phyloP scores from a whole-genome alignment of 1,140 invertebrate genomes.

The Brachionus paranguensis region DNA sequence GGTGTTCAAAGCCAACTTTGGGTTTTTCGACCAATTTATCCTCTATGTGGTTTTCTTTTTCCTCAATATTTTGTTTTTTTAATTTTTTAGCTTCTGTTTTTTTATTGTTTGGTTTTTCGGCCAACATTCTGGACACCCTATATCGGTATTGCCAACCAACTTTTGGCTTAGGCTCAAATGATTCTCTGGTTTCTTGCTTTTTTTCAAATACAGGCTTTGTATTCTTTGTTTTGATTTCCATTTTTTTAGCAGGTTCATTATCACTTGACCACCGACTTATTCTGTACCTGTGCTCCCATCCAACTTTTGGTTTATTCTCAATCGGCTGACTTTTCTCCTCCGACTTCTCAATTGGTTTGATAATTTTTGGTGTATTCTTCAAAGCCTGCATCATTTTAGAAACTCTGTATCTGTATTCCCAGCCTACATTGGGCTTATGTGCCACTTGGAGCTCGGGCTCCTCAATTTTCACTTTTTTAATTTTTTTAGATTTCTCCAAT shows the following conservation, averaged over 20 bases:
- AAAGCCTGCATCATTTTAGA: not conserved
- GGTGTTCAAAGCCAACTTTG: slow-evolving; percentile 30
- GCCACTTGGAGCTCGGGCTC: not conserved
- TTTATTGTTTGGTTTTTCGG: not conserved
- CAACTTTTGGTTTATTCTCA: slow-evolving; percentile 38
- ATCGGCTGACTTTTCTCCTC: not conserved
- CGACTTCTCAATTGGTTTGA: not conserved
- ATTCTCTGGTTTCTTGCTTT: not conserved
- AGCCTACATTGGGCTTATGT: slow-evolving; percentile 35
- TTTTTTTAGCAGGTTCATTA: not conserved
- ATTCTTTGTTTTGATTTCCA: not conserved
- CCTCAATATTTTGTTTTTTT: not conserved
- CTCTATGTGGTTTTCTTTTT: not conserved
- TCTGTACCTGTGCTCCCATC: slow-evolving; percentile 30
- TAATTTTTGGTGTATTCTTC: not conserved
- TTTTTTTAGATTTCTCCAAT: not conserved
- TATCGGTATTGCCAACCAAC: slow-evolving; percentile 38
- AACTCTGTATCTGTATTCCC: slow-evolving; percentile 26
- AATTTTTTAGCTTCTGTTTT: not conserved
- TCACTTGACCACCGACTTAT: not conserved
- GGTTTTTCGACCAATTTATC: not conserved
- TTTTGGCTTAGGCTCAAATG: not conserved
- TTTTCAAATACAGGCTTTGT: not conserved
- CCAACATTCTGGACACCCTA: not conserved
- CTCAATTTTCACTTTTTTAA: not conserved